Base-by-base conservation (phyloP, 2,888 invertebrate genomes). In the Phyllotreta striolata region DNA sequence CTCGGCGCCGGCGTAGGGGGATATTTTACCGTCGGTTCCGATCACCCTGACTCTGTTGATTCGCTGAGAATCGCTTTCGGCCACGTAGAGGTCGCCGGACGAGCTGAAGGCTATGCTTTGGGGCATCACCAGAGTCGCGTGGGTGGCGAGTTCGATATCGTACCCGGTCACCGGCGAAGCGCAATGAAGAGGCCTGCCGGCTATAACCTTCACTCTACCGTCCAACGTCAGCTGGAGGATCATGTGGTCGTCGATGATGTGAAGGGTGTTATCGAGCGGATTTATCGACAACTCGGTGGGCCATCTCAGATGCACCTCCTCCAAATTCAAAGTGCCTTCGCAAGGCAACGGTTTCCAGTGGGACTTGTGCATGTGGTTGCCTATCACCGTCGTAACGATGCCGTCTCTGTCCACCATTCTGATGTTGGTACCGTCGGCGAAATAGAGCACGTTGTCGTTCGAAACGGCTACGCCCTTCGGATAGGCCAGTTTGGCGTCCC, bases 171-270 rank as follows among this genome's bases (percentile, higher is more conserved):
- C 85, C 0, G 93, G 91, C 0, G 92, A 91, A 6, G 93, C 93
- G 76, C 98, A 98, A 78, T 97, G 96, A 0, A 96, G 84, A 0
- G 97, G 96, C 56, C 95, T 87, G 5, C 98, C 98, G 3, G 96
- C 97, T 10, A 97, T 91, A 0, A 97, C 94, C 73, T 95, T 92
- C 0, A 96, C 92, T 62, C 95, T 85, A 9, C 95, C 93, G 80
- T 96, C 96, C 0, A 92, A 89, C 1, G 96, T 96, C 83, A 97
- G 85, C 77, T 96, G 93, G 9, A 97, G 84, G 55, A 95, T 93
- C 92, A 96, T 95, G 77, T 96, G 96, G 77, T 96, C 95, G 76
- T 98, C 98, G 55, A 98, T 93, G 71, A 99, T 95, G 79, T 98
- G 95, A 35, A 99, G 83, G 0, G 95, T 92, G 79, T 96, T 95